Base-by-base conservation (phyloP, 23 tunicate species). In the Halocynthia roretzi region DNA sequence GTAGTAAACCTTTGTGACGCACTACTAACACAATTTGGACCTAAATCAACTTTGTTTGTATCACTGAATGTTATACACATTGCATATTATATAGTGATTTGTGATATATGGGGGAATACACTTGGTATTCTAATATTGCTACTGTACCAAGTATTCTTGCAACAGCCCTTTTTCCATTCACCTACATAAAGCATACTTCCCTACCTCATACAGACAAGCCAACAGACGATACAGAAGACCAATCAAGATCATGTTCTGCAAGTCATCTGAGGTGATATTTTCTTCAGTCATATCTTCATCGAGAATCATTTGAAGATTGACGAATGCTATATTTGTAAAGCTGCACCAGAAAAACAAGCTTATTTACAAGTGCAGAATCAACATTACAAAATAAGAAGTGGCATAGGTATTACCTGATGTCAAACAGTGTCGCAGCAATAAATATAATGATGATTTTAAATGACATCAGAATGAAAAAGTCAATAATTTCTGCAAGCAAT, bases 151-250 rank as follows among this genome's bases (percentile, higher is more conserved):
- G n/a, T n/a, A n/a, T n/a, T n/a, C n/a, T n/a, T n/a, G n/a, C n/a
- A n/a, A n/a, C n/a, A n/a, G n/a, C n/a, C n/a, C 44, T 31, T 31
- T 31, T 31, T 31, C 4, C 44, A 31, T 31, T 31, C 44, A 31
- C 44, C 44, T 31, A 31, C 44, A 31, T 31, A 31, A 31, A 31
- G 44, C 44, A 31, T 31, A 31, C 44, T 31, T 17, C 2, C 71
- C 10, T 71, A 82, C 86, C 86, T 82, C 86, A 74, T 82, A 82
- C 17, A 74, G 20, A 66, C 86, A 71, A 8, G 80, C 78, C 53
- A 82, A 57, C 2, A 74, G 50, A 14, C 86, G 53, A 23, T 82
- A 82, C 7, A 82, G 19, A 7, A 82, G 71, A 12, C 68, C 86
- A 58, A 82, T 52, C n/a, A 74, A 44, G 52, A 82, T 51, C 86